A percentile compares a stretch with the other conserved stretches of the same genome.
phyloP scores from a whole-genome alignment of 1,140 invertebrate species.

The Sipha flava region DNA sequence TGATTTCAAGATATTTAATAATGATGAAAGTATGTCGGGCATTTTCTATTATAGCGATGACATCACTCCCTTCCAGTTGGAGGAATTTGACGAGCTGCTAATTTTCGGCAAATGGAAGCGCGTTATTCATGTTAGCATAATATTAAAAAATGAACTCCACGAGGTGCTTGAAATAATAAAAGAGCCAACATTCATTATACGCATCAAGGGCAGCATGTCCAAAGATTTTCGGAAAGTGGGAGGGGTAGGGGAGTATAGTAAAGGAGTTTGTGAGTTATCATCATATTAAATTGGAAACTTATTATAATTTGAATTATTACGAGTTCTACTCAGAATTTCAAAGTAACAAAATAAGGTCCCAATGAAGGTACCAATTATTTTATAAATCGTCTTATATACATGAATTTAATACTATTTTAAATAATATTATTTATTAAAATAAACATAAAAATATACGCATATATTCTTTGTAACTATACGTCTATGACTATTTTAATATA shows the following conservation, averaged over 20 bases:
- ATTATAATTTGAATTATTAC: not conserved
- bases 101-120: not conserved
- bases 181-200: not conserved
- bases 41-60: conserved; percentile 10
- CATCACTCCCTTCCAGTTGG: not conserved
- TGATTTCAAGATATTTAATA: conserved; percentile 30
- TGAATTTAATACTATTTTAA: too few species aligned
- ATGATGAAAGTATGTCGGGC: conserved; percentile 15
- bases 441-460: too few species aligned
- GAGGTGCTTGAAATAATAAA: not conserved
- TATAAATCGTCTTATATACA: too few species aligned
- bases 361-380: too few species aligned
- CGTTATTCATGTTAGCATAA: not conserved
- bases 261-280: not conserved
- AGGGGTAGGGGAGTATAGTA: too few species aligned
- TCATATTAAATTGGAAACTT: not conserved
- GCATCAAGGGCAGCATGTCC: not conserved
- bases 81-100: conserved; percentile 30
- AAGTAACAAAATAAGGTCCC: too few species aligned
- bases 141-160: not conserved
- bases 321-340: too few species aligned
- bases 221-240: too few species aligned
- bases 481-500: too few species aligned
- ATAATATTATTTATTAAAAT: too few species aligned
- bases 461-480: too few species aligned